A percentile compares a stretch with the other conserved stretches of the same genome.
These are phyloP conservation scores for Exocentrus adspersus DNA, from an alignment of 2,888 invertebrate species.

Conservation along the genomic window DNA sequence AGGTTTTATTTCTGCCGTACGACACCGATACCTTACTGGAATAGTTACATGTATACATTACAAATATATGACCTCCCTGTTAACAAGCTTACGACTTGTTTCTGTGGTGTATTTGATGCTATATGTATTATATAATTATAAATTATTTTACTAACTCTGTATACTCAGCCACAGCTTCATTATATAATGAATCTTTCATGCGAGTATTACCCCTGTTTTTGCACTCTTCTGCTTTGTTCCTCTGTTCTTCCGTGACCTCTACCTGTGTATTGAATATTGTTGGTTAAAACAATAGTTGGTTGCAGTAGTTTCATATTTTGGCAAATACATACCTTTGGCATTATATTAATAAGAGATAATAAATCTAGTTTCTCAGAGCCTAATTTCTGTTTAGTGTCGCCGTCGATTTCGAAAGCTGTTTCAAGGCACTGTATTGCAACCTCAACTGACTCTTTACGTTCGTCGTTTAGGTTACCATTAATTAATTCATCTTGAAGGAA, in stretches of 20 bases:
- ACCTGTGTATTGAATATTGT: slow-evolving; percentile 39
- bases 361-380: slow-evolving; percentile 45
- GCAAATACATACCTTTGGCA: slow-evolving; percentile 33
- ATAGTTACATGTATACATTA: no score
- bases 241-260: slow-evolving; percentile 66
- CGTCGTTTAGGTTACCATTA: slow-evolving; percentile 53
- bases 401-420: slow-evolving; percentile 81
- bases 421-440: slow-evolving; percentile 96
- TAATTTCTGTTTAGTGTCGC: slow-evolving; percentile 34
- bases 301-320: no score
- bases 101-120: no score
- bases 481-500: slow-evolving; percentile 56
- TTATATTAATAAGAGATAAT: slow-evolving; percentile 38
- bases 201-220: slow-evolving; percentile 89
- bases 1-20: no score
- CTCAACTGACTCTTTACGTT: slow-evolving; percentile 79
- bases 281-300: no score
- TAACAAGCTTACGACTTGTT: no score
- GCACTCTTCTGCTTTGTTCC: slow-evolving; percentile 80
- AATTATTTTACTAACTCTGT: slow-evolving; percentile 66
- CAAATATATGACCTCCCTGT: no score
- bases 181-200: slow-evolving; percentile 86
- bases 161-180: slow-evolving; percentile 86
- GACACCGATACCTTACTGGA: no score
- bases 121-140: no score